phyloP scores from a whole-genome alignment of 2,797 vertebrate species.

The Pipistrellus nathusii region DNA sequence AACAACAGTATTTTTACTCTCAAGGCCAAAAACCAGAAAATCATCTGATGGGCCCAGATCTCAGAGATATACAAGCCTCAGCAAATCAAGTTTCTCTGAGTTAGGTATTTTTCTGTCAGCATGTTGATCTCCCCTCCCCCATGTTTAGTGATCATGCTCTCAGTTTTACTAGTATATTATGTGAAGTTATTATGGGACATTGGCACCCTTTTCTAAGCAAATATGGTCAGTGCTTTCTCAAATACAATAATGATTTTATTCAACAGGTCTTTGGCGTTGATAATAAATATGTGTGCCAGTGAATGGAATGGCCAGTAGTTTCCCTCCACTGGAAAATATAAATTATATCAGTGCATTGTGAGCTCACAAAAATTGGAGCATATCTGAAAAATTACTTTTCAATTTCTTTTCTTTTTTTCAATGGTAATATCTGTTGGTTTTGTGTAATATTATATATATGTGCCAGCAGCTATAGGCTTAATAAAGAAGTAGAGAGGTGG shows the following conservation, averaged over 20 bases:
- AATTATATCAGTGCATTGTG: background rate
- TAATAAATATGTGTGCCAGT: background rate
- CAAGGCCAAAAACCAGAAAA: background rate
- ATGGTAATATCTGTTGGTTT: background rate
- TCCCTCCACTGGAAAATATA: background rate
- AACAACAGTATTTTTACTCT: background rate
- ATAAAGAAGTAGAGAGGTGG: background rate
- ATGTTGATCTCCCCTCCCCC: background rate
- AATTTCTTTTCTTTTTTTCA: background rate
- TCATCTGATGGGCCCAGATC: background rate
- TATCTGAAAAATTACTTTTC: background rate
- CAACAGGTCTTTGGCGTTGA: background rate
- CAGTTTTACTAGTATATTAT: background rate
- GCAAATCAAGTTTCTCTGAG: background rate
- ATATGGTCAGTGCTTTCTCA: slow-evolving; percentile 24
- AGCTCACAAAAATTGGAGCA: background rate
- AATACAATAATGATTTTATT: slow-evolving; percentile 41
- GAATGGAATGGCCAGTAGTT: background rate
- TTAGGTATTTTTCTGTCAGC: slow-evolving; percentile 14
- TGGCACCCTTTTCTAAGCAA: background rate
- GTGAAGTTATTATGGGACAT: background rate
- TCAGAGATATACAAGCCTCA: slow-evolving; percentile 3
- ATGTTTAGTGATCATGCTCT: slow-evolving; percentile 45
- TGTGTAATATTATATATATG: background rate
- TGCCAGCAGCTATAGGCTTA: background rate